Conservation (phyloP, 2,113 vertebrate species). For the Psittacula cyanocephala region DNA sequence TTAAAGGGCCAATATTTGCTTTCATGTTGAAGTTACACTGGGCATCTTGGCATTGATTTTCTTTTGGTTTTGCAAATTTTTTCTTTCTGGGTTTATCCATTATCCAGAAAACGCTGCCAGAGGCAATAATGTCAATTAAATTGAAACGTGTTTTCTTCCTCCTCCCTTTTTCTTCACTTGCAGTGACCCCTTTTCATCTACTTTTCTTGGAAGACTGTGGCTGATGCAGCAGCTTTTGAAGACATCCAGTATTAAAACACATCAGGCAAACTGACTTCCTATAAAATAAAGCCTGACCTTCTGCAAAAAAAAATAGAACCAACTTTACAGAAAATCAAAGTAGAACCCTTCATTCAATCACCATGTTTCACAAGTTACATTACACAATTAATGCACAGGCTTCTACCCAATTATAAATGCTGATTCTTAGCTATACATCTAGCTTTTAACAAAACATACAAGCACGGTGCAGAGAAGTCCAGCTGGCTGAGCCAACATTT, state of each 20-base stretch:
- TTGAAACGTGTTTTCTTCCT: neutral
- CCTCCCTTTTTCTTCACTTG: neutral
- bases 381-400: neutral
- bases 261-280: neutral
- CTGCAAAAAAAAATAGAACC: neutral
- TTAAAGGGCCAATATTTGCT: neutral
- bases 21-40: neutral
- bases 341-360: neutral
- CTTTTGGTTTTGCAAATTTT: neutral
- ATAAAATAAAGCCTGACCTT: neutral
- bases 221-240: neutral
- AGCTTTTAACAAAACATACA: neutral
- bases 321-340: neutral
- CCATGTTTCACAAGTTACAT: neutral
- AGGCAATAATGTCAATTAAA: neutral
- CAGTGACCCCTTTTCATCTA: neutral
- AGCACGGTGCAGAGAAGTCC: fast-evolving
- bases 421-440: neutral
- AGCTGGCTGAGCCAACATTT: neutral
- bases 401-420: neutral
- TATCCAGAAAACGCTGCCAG: neutral
- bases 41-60: neutral
- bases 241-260: neutral
- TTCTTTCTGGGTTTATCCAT: neutral
- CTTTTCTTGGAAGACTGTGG: neutral